Evolutionary conservation across 1,140 invertebrate genomes (phyloP), one percentile per base, ranked within the genome.

Genomic region (Eufriesea mexicana): DNA sequence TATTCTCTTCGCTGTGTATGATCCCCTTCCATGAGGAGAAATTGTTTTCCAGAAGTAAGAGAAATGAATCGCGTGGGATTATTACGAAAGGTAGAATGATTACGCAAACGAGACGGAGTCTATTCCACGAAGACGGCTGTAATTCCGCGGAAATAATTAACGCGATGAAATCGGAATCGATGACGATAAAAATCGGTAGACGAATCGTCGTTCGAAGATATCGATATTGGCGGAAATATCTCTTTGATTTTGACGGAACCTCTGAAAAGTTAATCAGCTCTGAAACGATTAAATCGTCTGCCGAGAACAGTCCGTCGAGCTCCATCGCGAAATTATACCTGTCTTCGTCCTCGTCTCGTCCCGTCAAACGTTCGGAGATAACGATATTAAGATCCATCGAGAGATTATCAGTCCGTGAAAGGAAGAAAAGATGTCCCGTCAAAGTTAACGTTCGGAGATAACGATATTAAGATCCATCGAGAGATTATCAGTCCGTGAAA

Each of bases 261-360:
- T 57, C 35, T 45, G 54, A 45, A 57, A 45, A 73, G 54, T 73
- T 45, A 57, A 73, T 25, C 54, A 73, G 10, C 71, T 73, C 35
- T n/a, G 45, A 45, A 61, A 47, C 72, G 72, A 74, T 47, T 47
- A 47, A 74, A 75, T 61, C 55, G 59, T 61, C 55, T 10, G 9
- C 20, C 7, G 18, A 35, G 20, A 35, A 20, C n/a, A 49, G 55
- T 68, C 47, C 70, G 28, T 35, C 20, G 54, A 35, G 7, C 16
- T 45, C 4, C 6, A 7, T 28, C 42, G 23, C 16, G 8, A 7
- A 59, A 73, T 9, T 59, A n/a, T 25, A 6, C 8, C 8, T 16
- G 23, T 23, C 18, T 25, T 23, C 57, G 18, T 8, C 12, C 35
- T 55, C 51, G 20, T 45, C 12, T 35, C 49, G 23, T 7, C 25